Evolutionary conservation across 2,797 vertebrate species (phyloP), one percentile per base, ranked within the genome.

Genomic region (Gobionotothen gibberifrons): DNA sequence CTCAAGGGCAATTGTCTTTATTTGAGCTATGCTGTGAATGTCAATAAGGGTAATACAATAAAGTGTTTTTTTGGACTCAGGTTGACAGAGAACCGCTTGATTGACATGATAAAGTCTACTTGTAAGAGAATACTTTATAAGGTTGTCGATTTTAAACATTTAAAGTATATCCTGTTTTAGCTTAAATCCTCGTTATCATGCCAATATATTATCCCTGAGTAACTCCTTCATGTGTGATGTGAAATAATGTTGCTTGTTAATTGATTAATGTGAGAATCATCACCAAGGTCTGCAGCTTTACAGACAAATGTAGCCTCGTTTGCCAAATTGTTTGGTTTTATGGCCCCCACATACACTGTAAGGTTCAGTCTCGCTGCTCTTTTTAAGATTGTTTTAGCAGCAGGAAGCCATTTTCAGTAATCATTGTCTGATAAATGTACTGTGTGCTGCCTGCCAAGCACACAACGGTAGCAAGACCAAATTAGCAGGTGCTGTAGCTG

Each of bases 1-100:
- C 79, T 79, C 84, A 83, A 89, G 84, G 81, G 69, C 84, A 83
- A 84, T 85, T 78, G 68, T 78, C 48, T 71, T 83, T 82, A 42
- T 76, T 63, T 55, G 79, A 87, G 78, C 22, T 59, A 52, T 57
- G 69, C 49, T 12, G 9, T 79, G 77, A 89, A 85, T 81, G 81
- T 78, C 75, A 85, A 84, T 86, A 78, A 73, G 75, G 59, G 22
- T 52, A 69, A 67, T 71, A 65, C 69, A 32, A 53, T 67, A 43
- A 46, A 68, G 44, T 4, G 83, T 53, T 75, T 40, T 53, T 62
- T 55, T 47, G n/a, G 56, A 56, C 59, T 70, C 16, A 16, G 32
- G 58, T 74, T 79, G 55, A 75, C 85, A 72, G 72, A 32, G 53
- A 69, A 59, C 16, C 21, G 32, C 75, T 66, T 76, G 69, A 77